A percentile compares a stretch with the other conserved stretches of the same genome.
These are phyloP conservation scores for Epinephelus coioides DNA, from an alignment of 2,797 vertebrate species.

Conservation along the genomic window DNA sequence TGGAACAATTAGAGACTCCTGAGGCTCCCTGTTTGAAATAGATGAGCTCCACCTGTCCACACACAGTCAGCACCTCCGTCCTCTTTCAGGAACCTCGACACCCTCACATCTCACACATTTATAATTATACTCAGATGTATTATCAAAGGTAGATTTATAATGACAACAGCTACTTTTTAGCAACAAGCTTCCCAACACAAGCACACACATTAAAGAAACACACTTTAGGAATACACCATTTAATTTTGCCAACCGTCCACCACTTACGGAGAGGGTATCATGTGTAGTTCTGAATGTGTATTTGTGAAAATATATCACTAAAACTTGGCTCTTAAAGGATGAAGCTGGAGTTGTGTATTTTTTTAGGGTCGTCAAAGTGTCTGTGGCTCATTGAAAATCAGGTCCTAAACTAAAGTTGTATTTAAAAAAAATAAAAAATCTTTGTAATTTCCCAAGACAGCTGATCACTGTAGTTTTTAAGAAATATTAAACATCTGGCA, in stretches of 20 bases:
- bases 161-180: conserved; percentile 28
- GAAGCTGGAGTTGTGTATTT: not conserved
- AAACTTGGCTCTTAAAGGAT: not conserved
- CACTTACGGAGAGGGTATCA: not conserved
- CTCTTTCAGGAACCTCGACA: conserved; percentile 12
- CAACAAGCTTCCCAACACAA: conserved; percentile 12
- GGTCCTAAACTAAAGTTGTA: not conserved
- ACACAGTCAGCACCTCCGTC: conserved; percentile 51
- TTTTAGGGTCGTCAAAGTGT: not conserved
- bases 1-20: conserved; percentile 81
- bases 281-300: not conserved
- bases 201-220: not conserved
- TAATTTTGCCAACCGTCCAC: not conserved
- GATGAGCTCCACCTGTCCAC: conserved; percentile 76
- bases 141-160: conserved; percentile 9
- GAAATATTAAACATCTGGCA: no score
- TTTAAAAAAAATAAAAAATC: not conserved
- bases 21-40: conserved; percentile 67
- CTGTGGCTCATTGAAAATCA: no score
- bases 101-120: conserved; percentile 11
- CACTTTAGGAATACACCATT: not conserved
- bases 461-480: not conserved
- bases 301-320: not conserved
- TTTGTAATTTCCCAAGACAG: not conserved
- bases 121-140: conserved; percentile 12